A percentile compares a stretch with the other conserved stretches of the same genome.
phyloP scores from a whole-genome alignment of 1,140 invertebrate genomes.

The Drosophila pectinifera region DNA sequence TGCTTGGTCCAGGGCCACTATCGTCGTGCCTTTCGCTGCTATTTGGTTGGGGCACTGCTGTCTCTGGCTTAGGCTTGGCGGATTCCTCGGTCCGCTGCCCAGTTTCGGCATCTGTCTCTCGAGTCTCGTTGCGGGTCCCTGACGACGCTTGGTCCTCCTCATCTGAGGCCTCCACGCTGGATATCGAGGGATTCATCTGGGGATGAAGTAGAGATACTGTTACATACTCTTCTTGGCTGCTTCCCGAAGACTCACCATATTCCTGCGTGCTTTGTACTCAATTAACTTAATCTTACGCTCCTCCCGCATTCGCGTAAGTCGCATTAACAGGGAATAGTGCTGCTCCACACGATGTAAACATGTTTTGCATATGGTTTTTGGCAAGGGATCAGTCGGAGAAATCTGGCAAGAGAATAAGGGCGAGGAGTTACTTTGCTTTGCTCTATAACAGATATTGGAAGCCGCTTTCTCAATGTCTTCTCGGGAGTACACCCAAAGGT shows the following conservation, averaged over 20 bases:
- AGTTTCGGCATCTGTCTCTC: slow-evolving; percentile 2
- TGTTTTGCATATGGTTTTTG: slow-evolving; percentile 90
- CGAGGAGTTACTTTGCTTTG: not conserved
- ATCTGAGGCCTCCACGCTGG: slow-evolving; percentile 63
- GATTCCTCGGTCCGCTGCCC: not conserved
- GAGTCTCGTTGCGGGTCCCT: slow-evolving; percentile 6
- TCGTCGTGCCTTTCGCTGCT: slow-evolving; percentile 17
- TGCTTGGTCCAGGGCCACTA: slow-evolving; percentile 29
- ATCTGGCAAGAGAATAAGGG: slow-evolving; percentile 86
- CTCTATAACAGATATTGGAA: not conserved
- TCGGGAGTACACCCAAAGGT: not conserved
- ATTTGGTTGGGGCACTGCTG: slow-evolving; percentile 22
- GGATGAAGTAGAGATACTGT: not conserved
- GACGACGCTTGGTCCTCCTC: slow-evolving; percentile 49
- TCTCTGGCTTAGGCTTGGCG: slow-evolving; percentile 17
- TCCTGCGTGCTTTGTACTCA: slow-evolving; percentile 33
- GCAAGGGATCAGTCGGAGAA: slow-evolving; percentile 89
- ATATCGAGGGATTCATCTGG: slow-evolving; percentile 52
- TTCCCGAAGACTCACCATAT: slow-evolving; percentile 25
- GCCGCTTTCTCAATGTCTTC: not conserved
- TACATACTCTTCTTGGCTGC: not conserved
- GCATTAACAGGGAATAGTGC: slow-evolving; percentile 89
- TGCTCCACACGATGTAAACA: slow-evolving; percentile 89
- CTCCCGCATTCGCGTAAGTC: slow-evolving; percentile 85
- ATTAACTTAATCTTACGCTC: slow-evolving; percentile 53